phyloP scores from a whole-genome alignment of 1,140 invertebrate species.

The Mya arenaria region DNA sequence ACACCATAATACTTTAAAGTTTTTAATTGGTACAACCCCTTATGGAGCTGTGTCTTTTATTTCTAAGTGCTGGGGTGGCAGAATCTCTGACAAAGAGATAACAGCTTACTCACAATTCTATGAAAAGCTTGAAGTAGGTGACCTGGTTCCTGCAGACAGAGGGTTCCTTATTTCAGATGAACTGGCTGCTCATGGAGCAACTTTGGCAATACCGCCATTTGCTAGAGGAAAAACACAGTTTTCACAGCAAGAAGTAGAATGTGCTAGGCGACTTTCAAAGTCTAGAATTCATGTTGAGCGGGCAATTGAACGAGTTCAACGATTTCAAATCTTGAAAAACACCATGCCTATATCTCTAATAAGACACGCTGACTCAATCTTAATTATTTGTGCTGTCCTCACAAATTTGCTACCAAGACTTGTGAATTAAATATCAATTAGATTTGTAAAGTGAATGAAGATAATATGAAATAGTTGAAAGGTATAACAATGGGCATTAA shows the following conservation, averaged over 20 bases:
- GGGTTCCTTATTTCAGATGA: slow-evolving; percentile 48
- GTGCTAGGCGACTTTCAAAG: not conserved
- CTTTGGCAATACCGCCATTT: slow-evolving; percentile 23
- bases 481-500: too few species aligned
- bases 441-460: too few species aligned
- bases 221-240: not conserved
- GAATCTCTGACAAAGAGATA: slow-evolving; percentile 50
- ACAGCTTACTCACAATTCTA: slow-evolving; percentile 53
- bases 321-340: not conserved
- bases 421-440: not conserved
- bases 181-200: not conserved
- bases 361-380: slow-evolving; percentile 8
- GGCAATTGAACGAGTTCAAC: not conserved
- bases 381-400: slow-evolving; percentile 4
- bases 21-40: slow-evolving; percentile 60
- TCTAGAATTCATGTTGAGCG: slow-evolving; percentile 1
- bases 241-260: slow-evolving; percentile 7
- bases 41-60: slow-evolving; percentile 51
- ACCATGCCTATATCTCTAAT: not conserved
- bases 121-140: slow-evolving; percentile 15
- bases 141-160: slow-evolving; percentile 49
- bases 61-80: slow-evolving; percentile 58
- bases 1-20: slow-evolving; percentile 54
- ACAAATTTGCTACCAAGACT: slow-evolving; percentile 26
- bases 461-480: too few species aligned